Evolutionary conservation across 2,797 vertebrate genomes (phyloP).

Genomic region (Triplophysa yarkandensis): DNA sequence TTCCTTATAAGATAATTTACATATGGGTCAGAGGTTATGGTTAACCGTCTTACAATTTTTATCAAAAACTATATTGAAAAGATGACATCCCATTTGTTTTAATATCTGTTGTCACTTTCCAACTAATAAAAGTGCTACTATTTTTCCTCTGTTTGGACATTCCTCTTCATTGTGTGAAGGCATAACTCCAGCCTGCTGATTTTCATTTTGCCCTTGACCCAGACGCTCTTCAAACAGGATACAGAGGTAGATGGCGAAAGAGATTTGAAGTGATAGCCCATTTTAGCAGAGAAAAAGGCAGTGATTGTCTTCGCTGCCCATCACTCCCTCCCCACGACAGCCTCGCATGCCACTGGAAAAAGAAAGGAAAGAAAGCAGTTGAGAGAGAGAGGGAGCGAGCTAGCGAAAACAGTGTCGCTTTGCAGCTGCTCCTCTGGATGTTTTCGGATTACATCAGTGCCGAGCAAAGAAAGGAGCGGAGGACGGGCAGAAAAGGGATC

Average conservation of each 20-base stretch:
- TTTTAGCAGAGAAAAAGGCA: slow-evolving; percentile 83
- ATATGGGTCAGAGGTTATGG: neutral
- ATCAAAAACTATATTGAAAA: neutral
- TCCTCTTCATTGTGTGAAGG: slow-evolving; percentile 22
- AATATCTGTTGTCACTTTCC: slow-evolving; percentile 1
- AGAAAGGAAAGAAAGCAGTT: slow-evolving; percentile 77
- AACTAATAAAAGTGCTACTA: slow-evolving; percentile 11
- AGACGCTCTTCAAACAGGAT: slow-evolving; percentile 70
- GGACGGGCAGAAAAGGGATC: slow-evolving; percentile 67
- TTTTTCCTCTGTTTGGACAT: slow-evolving; percentile 11
- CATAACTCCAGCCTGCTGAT: slow-evolving; percentile 41
- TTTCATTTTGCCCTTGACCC: slow-evolving; percentile 52
- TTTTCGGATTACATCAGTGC: slow-evolving; percentile 91
- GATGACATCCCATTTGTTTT: neutral
- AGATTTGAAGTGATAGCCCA: slow-evolving; percentile 87
- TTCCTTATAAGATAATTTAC: neutral
- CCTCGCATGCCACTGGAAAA: slow-evolving; percentile 85
- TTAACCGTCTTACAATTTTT: neutral
- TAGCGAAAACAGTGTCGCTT: slow-evolving; percentile 82
- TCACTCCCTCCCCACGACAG: slow-evolving; percentile 77
- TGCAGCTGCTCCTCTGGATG: slow-evolving; percentile 90
- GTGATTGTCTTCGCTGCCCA: slow-evolving; percentile 82
- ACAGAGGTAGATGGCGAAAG: slow-evolving; percentile 74
- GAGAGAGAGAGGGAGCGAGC: slow-evolving; percentile 71
- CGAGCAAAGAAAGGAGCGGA: slow-evolving; percentile 77